Base-by-base conservation (phyloP, 2,797 vertebrate genomes). In the Phoeniculus purpureus region DNA sequence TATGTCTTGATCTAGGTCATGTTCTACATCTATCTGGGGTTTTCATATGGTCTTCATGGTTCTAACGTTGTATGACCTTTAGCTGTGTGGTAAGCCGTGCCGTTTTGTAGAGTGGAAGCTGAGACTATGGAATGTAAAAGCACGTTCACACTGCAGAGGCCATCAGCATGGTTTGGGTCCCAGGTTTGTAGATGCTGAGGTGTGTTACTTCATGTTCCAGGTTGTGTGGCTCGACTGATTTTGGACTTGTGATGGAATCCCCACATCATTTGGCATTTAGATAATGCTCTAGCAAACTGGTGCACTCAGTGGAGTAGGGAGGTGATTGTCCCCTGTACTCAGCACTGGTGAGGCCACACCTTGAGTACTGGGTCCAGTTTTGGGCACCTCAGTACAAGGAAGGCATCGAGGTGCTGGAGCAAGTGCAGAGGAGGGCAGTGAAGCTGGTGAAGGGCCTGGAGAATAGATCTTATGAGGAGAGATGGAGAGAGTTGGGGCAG, bases 111-210 rank as follows among this genome's bases (percentile, higher is more conserved):
- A 10, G 3, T 3, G 40, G 43, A 81, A 55, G 8, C 50, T 31
- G 47, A 19, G 37, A 54, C 48, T 32, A 8, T 67, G 32, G 67
- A 51, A 76, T 27, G 27, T 32, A 23, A 48, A 81, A 71, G 7
- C 40, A 50, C 4, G 6, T 84, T 76, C 27, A 9, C 20, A 21
- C 7, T 26, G 1, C 26, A 84, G 27, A 77, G 31, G 52, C 64
- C 47, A 0, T 37, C 32, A 40, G 14, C 0, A 0, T 51, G 55
- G 31, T 67, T 88, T 50, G 73, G 22, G 56, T 90, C 14, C 50
- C 47, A 60, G 10, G 15, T 31, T 8, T 51, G 27, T n/a, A 26
- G 79, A 70, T 3, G 1, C 48, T 58, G 64, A 15, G 21, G 19
- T 94, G 75, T 68, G 51, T 68, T 76, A 37, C 32, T 29, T 68